Evolutionary conservation across 2,888 invertebrate genomes (phyloP), one percentile per base, ranked within the genome.

Genomic region (Pammene fasciana): DNA sequence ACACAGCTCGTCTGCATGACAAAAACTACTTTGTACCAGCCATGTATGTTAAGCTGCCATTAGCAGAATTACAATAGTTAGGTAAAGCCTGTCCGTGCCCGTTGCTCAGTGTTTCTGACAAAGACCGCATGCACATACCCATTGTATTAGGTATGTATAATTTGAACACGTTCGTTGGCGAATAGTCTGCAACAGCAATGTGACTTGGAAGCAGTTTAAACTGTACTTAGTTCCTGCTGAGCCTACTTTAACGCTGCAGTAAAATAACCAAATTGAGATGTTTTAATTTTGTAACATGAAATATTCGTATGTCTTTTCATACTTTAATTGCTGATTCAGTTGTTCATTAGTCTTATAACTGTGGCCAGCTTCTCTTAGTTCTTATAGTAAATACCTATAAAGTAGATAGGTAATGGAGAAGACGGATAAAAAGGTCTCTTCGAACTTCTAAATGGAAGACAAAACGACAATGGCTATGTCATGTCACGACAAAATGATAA

Each of bases 391-490:
- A 26, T 4, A 26, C 26, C 26, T 26, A 26, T 26, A 26, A 26
- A 26, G 26, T 26, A 26, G 26, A 26, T 26, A 26, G 26, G 4
- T 26, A 1, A 26, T 26, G 26, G 26, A 26, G 26, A 26, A 26
- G 4, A 26, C 13, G 6, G n/a, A 34, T 10, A 34, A 11, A 11
- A 0, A 11, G 6, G 52, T 34, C 41, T 5, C 38, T 43, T 54
- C n/a, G 41, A 13, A 14, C 26, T 65, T 45, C 34, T 45, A 34
- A 7, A n/a, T 10, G 41, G 0, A 36, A 8, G 34, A 13, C 7
- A 45, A 65, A 18, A 65, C 60, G 65, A 70, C 59, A 70, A 60
- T 56, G 54, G 4, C 26, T 3, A 26, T 26, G n/a, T n/a, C n/a
- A n/a, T n/a, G n/a, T n/a, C n/a, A n/a, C n/a, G n/a, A n/a, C n/a